These are phyloP conservation scores for Bombus superbus DNA, from an alignment of 1,140 invertebrate genomes.

Conservation along the genomic window DNA sequence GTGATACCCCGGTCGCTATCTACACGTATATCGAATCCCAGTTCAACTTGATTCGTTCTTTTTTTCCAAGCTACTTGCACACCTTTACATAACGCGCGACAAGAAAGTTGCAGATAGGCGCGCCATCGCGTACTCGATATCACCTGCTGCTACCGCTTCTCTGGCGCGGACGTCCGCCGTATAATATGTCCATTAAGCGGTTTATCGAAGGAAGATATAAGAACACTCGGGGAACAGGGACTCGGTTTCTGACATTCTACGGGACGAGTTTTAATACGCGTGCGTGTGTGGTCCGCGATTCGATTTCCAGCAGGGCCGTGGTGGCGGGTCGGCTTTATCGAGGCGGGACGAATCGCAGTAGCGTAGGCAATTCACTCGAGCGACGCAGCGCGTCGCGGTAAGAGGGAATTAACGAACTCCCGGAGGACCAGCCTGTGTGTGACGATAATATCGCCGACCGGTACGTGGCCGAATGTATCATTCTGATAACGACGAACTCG, in stretches of 20 bases:
- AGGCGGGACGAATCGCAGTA: slow-evolving; percentile 25
- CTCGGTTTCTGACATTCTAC: slow-evolving; percentile 6
- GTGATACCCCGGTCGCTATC: not conserved
- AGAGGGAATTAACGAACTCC: slow-evolving; percentile 41
- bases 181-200: slow-evolving; percentile 36
- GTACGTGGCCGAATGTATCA: slow-evolving; percentile 23
- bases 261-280: slow-evolving; percentile 18
- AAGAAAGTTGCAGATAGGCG: not conserved
- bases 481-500: slow-evolving; percentile 15
- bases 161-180: not conserved
- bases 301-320: slow-evolving; percentile 14
- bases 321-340: slow-evolving; percentile 7
- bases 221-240: not conserved
- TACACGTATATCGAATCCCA: not conserved
- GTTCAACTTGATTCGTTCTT: not conserved
- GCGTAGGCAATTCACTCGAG: slow-evolving; percentile 23
- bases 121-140: not conserved
- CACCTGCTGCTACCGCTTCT: not conserved
- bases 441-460: slow-evolving; percentile 11
- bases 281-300: slow-evolving; percentile 42
- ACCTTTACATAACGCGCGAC: not conserved
- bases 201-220: slow-evolving; percentile 27
- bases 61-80: not conserved
- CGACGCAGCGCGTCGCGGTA: slow-evolving; percentile 4
- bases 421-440: not conserved